phyloP scores from a whole-genome alignment of 37 sponge, comb jelly and placozoan species.

The Haliclona indistincta region DNA sequence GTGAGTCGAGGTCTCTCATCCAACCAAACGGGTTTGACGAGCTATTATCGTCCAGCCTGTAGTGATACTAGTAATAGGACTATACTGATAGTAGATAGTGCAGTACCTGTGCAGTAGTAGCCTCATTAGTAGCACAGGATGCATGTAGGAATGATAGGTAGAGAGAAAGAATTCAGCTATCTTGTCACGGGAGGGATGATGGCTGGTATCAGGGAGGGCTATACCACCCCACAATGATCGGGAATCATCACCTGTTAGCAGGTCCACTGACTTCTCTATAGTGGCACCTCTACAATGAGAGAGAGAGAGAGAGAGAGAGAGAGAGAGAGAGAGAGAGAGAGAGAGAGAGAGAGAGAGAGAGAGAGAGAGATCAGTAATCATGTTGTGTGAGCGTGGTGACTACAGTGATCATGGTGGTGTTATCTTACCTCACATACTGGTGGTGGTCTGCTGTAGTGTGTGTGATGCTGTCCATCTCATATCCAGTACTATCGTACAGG shows the following conservation, averaged over 20 bases:
- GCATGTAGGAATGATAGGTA: conserved; percentile 71
- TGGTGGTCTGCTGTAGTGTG: conserved; percentile 24
- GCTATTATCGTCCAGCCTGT: background rate
- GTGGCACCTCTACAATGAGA: conserved; percentile 66
- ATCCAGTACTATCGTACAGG: conserved; percentile 18
- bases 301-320: conserved; percentile 2
- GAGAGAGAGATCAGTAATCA: too few species aligned
- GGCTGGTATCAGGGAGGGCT: conserved; percentile 14
- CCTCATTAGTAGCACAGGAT: conserved; percentile 78
- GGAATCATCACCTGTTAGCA: conserved; percentile 53
- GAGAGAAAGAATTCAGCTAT: conserved; percentile 77
- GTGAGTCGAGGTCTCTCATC: background rate
- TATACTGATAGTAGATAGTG: background rate
- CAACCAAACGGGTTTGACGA: conserved; percentile 7
- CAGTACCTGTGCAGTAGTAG: conserved; percentile 75
- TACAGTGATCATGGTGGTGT: background rate
- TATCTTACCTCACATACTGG: conserved; percentile 41
- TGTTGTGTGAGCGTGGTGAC: background rate
- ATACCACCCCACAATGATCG: conserved; percentile 65
- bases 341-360: background rate
- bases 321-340: background rate
- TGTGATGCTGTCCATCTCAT: conserved; percentile 35
- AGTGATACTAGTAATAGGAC: background rate
- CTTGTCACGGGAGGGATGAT: conserved; percentile 63
- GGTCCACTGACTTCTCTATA: conserved; percentile 65